phyloP scores from a whole-genome alignment of 2,797 vertebrate genomes.

The Anabas testudineus region DNA sequence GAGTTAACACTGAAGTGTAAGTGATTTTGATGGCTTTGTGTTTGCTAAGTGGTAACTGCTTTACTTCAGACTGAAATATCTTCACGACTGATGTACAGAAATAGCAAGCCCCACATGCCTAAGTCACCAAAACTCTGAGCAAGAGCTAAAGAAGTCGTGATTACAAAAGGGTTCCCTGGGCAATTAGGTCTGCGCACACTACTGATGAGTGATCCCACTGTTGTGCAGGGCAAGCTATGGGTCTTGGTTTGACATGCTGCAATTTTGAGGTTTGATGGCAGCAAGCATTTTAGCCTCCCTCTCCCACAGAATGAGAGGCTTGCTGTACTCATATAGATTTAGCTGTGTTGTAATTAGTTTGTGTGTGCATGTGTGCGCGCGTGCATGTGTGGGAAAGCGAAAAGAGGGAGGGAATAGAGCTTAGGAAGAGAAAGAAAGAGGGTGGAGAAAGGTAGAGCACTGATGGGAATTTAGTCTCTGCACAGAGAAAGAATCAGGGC shows the following conservation, averaged over 20 bases:
- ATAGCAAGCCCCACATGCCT: conserved; percentile 58
- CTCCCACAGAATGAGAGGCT: conserved; percentile 80
- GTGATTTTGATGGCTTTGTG: conserved; percentile 52
- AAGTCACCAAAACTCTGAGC: conserved; percentile 63
- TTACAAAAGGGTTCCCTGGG: conserved; percentile 69
- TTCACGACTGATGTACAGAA: conserved; percentile 59
- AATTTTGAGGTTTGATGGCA: conserved; percentile 85
- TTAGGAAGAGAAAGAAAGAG: conserved; percentile 44
- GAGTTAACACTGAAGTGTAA: conserved; percentile 62
- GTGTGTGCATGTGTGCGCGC: conserved; percentile 25
- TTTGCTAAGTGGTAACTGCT: conserved; percentile 63
- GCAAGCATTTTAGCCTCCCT: conserved; percentile 78
- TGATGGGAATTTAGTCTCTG: conserved; percentile 55
- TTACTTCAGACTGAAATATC: conserved; percentile 59
- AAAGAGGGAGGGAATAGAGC: conserved; percentile 58
- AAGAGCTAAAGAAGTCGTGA: conserved; percentile 59
- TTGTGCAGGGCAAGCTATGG: conserved; percentile 56
- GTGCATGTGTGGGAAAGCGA: conserved; percentile 65
- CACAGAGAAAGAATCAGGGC: conserved; percentile 33
- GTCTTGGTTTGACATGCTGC: conserved; percentile 72
- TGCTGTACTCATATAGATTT: conserved; percentile 78
- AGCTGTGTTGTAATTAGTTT: conserved; percentile 83
- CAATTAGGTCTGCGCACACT: conserved; percentile 60
- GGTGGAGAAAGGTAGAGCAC: conserved; percentile 58
- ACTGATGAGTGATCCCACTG: conserved; percentile 66